Conservation (phyloP, 2,888 invertebrate species). For the Thyatira batis region DNA sequence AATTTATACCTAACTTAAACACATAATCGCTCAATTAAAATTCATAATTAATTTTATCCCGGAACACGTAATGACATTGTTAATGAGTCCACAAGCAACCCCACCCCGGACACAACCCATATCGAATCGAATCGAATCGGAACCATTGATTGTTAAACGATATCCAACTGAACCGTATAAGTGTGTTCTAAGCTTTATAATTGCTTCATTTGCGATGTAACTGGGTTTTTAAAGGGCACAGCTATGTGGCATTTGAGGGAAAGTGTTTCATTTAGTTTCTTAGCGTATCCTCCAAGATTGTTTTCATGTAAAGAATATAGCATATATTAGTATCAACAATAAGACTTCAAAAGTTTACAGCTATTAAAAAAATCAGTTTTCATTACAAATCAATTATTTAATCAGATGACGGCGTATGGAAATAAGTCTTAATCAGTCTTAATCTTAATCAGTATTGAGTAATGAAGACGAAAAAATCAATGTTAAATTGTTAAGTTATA, state of each 20-base stretch:
- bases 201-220: background rate
- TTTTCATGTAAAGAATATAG: too few species aligned
- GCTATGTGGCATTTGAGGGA: background rate
- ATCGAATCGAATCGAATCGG: slow-evolving; percentile 42
- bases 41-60: background rate
- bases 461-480: too few species aligned
- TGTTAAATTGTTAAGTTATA: too few species aligned
- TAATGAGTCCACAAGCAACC: slow-evolving; percentile 21
- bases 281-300: too few species aligned
- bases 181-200: slow-evolving; percentile 37
- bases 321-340: too few species aligned
- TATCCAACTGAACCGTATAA: slow-evolving; percentile 23
- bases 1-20: too few species aligned
- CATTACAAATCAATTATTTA: too few species aligned
- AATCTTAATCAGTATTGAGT: too few species aligned
- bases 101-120: slow-evolving; percentile 8
- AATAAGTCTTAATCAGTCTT: too few species aligned
- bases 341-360: too few species aligned
- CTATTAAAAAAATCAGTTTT: too few species aligned
- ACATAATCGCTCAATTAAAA: background rate
- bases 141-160: slow-evolving; percentile 52
- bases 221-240: background rate
- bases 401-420: too few species aligned
- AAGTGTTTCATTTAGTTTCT: background rate
- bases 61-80: slow-evolving; percentile 24